Conservation (phyloP, 2,113 vertebrate species). For the Ictalurus furcatus region DNA sequence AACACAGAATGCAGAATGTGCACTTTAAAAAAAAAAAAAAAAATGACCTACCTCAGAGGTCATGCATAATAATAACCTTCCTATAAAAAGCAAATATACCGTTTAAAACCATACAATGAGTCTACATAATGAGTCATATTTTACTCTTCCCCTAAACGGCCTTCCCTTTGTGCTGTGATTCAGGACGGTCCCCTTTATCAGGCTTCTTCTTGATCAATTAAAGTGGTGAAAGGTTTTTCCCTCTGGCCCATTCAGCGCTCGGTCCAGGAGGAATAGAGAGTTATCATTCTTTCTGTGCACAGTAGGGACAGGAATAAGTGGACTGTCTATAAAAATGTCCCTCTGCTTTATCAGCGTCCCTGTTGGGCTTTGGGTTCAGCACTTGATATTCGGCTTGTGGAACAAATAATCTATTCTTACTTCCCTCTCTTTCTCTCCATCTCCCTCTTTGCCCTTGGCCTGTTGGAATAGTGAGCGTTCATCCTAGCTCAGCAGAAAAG, state of each 20-base stretch:
- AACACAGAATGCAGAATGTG: slow-evolving; percentile 53
- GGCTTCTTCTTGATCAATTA: slow-evolving; percentile 78
- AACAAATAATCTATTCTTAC: slow-evolving; percentile 58
- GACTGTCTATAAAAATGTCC: slow-evolving; percentile 82
- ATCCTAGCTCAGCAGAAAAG: slow-evolving; percentile 36
- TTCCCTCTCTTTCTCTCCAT: slow-evolving; percentile 33
- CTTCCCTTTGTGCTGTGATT: slow-evolving; percentile 71
- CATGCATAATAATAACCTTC: slow-evolving; percentile 63
- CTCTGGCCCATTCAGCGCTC: slow-evolving; percentile 64
- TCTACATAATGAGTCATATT: slow-evolving; percentile 77
- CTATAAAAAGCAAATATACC: slow-evolving; percentile 62
- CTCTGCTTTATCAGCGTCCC: slow-evolving; percentile 79
- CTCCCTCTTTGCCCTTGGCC: slow-evolving; percentile 61
- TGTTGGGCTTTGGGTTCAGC: slow-evolving; percentile 68
- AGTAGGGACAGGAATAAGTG: slow-evolving; percentile 78
- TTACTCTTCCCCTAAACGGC: slow-evolving; percentile 67
- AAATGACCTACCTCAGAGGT: slow-evolving; percentile 67
- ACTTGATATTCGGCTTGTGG: slow-evolving; percentile 65
- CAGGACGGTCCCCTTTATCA: slow-evolving; percentile 74
- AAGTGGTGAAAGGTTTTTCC: slow-evolving; percentile 72
- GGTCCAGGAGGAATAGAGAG: slow-evolving; percentile 78
- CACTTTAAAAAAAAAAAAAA: not conserved
- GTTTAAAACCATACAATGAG: slow-evolving; percentile 69
- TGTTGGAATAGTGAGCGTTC: slow-evolving; percentile 56
- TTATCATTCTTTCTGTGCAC: slow-evolving; percentile 77